phyloP scores from a whole-genome alignment of 2,113 vertebrate genomes.

The Carollia perspicillata region DNA sequence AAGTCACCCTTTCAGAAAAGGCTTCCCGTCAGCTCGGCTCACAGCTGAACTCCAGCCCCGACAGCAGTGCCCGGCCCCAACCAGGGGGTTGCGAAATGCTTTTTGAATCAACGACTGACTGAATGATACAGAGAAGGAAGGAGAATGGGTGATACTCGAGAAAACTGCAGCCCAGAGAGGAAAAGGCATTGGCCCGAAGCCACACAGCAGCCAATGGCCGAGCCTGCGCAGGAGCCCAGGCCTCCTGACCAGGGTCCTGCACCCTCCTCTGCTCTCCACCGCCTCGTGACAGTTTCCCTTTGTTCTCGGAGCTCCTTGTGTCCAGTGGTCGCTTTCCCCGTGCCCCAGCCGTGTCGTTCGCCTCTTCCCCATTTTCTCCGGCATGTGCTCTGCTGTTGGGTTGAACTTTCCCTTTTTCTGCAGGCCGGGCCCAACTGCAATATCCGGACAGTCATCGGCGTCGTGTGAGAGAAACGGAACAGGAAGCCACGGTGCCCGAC shows the following conservation, averaged over 20 bases:
- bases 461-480: background rate
- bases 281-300: accelerated
- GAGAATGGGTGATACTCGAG: background rate
- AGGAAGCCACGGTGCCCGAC: background rate
- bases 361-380: background rate
- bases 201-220: background rate
- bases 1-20: background rate
- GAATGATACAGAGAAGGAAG: background rate
- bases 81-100: background rate
- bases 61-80: background rate
- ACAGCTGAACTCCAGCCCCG: background rate
- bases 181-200: background rate
- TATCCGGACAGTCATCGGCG: background rate
- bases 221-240: background rate
- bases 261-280: background rate
- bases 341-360: background rate
- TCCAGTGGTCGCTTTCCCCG: background rate
- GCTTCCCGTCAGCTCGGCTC: background rate
- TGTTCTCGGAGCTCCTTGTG: background rate
- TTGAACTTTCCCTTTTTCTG: constrained; percentile 9
- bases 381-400: background rate
- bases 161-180: background rate
- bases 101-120: background rate
- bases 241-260: accelerated
- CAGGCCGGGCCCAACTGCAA: background rate